Percentiles rank a stretch among this genome's conserved stretches.
These are phyloP conservation scores for Oreochromis tanganicae DNA, from an alignment of 2,113 vertebrate genomes.

Conservation along the genomic window DNA sequence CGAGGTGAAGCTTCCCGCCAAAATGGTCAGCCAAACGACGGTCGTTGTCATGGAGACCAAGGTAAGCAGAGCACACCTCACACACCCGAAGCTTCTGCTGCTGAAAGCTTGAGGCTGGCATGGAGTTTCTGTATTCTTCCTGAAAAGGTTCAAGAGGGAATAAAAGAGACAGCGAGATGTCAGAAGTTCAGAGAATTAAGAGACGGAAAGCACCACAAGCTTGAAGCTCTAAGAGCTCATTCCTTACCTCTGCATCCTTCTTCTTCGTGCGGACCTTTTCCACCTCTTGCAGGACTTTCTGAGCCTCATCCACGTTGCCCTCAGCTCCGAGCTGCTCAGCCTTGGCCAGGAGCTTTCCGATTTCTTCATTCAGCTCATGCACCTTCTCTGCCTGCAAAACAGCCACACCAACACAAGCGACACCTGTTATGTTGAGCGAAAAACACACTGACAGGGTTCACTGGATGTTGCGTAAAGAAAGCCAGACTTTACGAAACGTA, in stretches of 20 bases:
- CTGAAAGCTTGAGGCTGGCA: constrained; percentile 98
- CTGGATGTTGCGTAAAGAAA: neutral
- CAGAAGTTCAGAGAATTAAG: neutral
- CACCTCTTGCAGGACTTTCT: constrained; percentile 95
- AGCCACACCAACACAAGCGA: neutral
- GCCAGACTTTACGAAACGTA: neutral
- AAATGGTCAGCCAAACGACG: constrained; percentile 98
- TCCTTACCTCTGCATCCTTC: constrained; percentile 93
- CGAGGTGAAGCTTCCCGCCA: constrained; percentile 95
- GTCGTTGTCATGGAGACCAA: constrained; percentile 97
- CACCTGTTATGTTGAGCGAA: neutral
- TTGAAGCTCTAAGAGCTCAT: neutral
- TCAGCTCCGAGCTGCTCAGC: constrained; percentile 96
- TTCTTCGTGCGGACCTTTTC: constrained; percentile 93
- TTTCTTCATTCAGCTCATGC: constrained; percentile 97
- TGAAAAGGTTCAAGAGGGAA: constrained; percentile 18
- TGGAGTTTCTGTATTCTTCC: constrained; percentile 98
- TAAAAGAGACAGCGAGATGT: neutral
- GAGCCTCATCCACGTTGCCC: constrained; percentile 96
- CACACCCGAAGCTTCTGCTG: constrained; percentile 97
- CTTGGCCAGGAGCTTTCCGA: constrained; percentile 95
- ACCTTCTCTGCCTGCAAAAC: constrained; percentile 90
- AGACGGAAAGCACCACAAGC: rapidly evolving
- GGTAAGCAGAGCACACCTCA: constrained; percentile 96
- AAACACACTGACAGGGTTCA: neutral